A percentile compares a stretch with the other conserved stretches of the same genome.
phyloP scores from a whole-genome alignment of 2,797 vertebrate genomes.

The Aphelocoma californica region DNA sequence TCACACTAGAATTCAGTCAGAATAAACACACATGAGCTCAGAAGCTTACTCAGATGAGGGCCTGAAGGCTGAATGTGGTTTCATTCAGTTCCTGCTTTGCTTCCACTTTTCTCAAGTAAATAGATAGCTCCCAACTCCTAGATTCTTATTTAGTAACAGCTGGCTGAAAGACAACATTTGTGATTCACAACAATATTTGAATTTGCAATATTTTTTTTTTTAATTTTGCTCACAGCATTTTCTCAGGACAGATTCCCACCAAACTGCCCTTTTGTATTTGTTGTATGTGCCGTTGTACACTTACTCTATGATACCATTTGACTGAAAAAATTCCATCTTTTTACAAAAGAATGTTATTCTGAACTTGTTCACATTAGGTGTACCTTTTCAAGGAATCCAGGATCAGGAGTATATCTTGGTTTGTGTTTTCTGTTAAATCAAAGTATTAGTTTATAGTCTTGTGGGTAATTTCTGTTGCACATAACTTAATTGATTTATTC shows the following conservation, averaged over 20 bases:
- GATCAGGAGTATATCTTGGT: not conserved
- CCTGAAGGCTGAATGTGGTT: not conserved
- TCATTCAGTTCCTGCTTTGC: not conserved
- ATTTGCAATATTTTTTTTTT: not conserved
- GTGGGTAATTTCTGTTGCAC: not conserved
- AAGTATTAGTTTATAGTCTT: not conserved
- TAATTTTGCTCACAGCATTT: not conserved
- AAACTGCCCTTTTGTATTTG: not conserved
- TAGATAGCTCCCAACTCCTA: not conserved
- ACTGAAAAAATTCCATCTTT: not conserved
- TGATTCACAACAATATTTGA: not conserved
- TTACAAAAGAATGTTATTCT: not conserved
- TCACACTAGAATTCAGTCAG: not conserved
- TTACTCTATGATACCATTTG: fast-evolving
- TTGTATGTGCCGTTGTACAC: fast-evolving
- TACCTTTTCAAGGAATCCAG: not conserved
- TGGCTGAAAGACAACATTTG: not conserved
- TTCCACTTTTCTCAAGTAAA: not conserved
- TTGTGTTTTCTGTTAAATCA: not conserved
- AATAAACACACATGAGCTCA: not conserved
- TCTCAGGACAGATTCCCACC: not conserved
- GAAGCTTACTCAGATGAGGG: not conserved
- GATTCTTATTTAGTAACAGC: not conserved
- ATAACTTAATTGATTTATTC: not conserved
- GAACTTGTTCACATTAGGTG: not conserved